Evolutionary conservation across 1,140 invertebrate species (phyloP), one percentile per base, ranked within the genome.

Genomic region (Microplitis demolitor): DNA sequence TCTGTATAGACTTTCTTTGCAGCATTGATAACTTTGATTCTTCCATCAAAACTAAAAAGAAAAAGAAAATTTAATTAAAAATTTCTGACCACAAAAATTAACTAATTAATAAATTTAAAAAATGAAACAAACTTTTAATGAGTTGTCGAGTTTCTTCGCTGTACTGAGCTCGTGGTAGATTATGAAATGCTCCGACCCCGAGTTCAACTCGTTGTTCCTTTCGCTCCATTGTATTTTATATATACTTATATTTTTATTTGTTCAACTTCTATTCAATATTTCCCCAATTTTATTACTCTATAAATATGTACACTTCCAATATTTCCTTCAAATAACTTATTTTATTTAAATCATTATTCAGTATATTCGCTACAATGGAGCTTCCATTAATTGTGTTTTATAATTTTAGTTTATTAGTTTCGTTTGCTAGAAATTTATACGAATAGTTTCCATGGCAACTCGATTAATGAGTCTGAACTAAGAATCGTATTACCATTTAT

Each of bases 21-120:
- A 85, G 80, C 83, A 87, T 87, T 3, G 82, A 80, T 4, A 88
- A 67, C 73, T 85, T 88, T 1, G 87, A 87, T 76, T 88, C 87
- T 67, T 87, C 84, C 83, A 88, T 87, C n/a, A 88, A 71, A 24
- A 85, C 87, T 88, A 70, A 71, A 69, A 67, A 66, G 66, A 69
- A 71, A 74, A 72, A 63, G 1, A 39, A 67, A 68, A 77, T 56
- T 58, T 16, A 67, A 64, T 69, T 13, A 67, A 31, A 53, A 39
- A 35, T 63, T 73, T n/a, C 56, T 71, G 73, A 63, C 58, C 37
- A 9, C n/a, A 64, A 62, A 67, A 62, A 67, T 66, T 60, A 6
- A 56, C 58, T 61, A 61, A 66, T 68, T 37, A 56, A 54, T 5
- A 72, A 14, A 24, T 45, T 45, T 6, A 11, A 11, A 6, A 45